Evolutionary conservation across 2,888 invertebrate species (phyloP).

Genomic region (Cheilosia pagana): DNA sequence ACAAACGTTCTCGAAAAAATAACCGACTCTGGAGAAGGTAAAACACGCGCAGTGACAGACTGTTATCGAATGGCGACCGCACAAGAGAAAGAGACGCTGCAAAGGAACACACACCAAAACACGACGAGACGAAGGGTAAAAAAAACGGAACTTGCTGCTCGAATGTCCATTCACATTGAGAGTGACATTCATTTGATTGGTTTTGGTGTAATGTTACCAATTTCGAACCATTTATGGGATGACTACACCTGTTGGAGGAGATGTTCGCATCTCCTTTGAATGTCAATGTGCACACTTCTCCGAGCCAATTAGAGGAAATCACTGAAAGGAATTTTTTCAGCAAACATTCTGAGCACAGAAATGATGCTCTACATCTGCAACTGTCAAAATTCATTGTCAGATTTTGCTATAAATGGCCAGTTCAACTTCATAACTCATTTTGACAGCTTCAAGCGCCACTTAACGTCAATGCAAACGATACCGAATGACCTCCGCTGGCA

Average conservation of each 20-base stretch:
- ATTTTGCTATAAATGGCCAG: too few relatives aligned
- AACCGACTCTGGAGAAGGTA: slow-evolving; percentile 29
- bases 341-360: slow-evolving; percentile 4
- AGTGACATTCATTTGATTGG: slow-evolving; percentile 75
- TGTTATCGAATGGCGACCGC: slow-evolving; percentile 36
- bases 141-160: slow-evolving; percentile 38
- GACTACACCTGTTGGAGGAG: slow-evolving; percentile 66
- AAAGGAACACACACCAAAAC: not conserved
- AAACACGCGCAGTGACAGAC: slow-evolving; percentile 57
- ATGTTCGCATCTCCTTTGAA: slow-evolving; percentile 18
- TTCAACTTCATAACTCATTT: not conserved
- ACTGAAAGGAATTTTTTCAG: slow-evolving; percentile 59
- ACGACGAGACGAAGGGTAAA: too few relatives aligned
- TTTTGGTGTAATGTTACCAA: slow-evolving; percentile 74
- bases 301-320: slow-evolving; percentile 66
- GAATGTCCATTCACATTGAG: slow-evolving; percentile 32
- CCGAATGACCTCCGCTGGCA: slow-evolving; percentile 2
- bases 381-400: not conserved
- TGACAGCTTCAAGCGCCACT: slow-evolving; percentile 46
- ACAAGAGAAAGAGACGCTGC: slow-evolving; percentile 18
- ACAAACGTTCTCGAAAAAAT: slow-evolving; percentile 4
- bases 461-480: slow-evolving; percentile 1
- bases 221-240: slow-evolving; percentile 69
- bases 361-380: not conserved
- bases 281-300: slow-evolving; percentile 47